phyloP scores from a whole-genome alignment of 2,888 invertebrate genomes.

The Tridacna gigas region DNA sequence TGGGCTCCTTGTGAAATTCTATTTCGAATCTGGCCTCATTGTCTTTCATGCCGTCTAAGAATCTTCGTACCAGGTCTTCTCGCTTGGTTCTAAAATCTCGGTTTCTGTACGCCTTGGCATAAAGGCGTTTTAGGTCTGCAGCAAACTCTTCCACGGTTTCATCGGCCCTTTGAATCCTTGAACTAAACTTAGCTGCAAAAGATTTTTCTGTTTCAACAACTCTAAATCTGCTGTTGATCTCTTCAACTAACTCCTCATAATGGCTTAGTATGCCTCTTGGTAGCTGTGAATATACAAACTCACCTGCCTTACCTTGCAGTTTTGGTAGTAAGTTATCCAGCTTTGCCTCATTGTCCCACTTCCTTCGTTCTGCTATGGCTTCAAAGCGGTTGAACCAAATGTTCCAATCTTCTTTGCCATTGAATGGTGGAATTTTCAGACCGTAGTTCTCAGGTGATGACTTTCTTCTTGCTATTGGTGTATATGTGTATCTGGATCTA shows the following conservation, averaged over 20 bases:
- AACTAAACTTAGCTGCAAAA: conserved; percentile 42
- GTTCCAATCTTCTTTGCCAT: conserved; percentile 31
- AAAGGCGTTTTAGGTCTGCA: conserved; percentile 52
- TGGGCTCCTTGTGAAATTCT: conserved; percentile 41
- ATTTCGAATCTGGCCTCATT: conserved; percentile 38
- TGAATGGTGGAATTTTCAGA: conserved; percentile 3
- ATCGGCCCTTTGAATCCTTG: conserved; percentile 30
- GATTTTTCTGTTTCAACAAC: conserved; percentile 35
- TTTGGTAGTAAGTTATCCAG: conserved; percentile 40
- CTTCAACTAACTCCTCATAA: conserved; percentile 18
- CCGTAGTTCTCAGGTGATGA: not conserved
- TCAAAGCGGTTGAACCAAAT: conserved; percentile 32
- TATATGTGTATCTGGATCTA: no score
- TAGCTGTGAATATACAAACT: conserved; percentile 48
- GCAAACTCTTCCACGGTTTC: conserved; percentile 49
- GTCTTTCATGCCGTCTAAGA: conserved; percentile 47
- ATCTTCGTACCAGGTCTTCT: conserved; percentile 50
- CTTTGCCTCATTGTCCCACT: conserved; percentile 25
- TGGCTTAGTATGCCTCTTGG: not conserved
- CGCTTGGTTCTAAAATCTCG: conserved; percentile 36
- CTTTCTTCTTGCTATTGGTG: no score
- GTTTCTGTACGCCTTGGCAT: conserved; percentile 46
- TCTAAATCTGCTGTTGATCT: conserved; percentile 24
- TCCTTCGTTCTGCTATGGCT: conserved; percentile 22
- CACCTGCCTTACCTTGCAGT: conserved; percentile 45